phyloP scores from a whole-genome alignment of 1,140 invertebrate genomes.

The Drosophila leontia region DNA sequence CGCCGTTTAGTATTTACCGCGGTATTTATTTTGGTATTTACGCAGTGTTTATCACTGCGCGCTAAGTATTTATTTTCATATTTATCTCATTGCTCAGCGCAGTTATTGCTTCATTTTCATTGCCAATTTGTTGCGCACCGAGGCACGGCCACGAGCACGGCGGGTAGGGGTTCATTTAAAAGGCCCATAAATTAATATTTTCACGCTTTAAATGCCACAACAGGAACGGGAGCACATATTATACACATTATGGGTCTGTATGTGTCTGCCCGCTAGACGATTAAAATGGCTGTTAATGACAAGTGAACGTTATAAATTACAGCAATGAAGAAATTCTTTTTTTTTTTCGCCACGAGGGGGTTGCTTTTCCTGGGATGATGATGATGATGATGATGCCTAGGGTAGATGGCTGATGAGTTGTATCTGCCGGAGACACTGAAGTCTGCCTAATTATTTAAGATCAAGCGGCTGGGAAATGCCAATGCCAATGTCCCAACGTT shows the following conservation, averaged over 20 bases:
- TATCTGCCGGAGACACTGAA: constrained; percentile 65
- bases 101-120: constrained; percentile 62
- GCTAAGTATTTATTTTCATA: constrained; percentile 65
- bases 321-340: constrained; percentile 78
- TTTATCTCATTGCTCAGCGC: constrained; percentile 46
- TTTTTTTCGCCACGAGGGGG: constrained; percentile 29
- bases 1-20: constrained; percentile 52
- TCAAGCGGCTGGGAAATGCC: constrained; percentile 62
- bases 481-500: constrained; percentile 37
- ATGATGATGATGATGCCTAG: constrained; percentile 7
- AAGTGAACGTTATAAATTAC: constrained; percentile 83
- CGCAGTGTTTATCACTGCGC: constrained; percentile 46
- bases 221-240: constrained; percentile 20
- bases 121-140: constrained; percentile 46
- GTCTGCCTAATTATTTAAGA: constrained; percentile 81
- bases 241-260: constrained; percentile 18
- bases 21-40: constrained; percentile 50
- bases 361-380: neutral
- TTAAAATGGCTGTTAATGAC: constrained; percentile 83
- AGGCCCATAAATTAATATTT: constrained; percentile 80
- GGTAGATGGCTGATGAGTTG: constrained; percentile 38
- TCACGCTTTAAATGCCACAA: constrained; percentile 77
- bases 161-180: constrained; percentile 56
- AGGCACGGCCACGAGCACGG: neutral
- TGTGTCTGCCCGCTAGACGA: constrained; percentile 59